Conservation (phyloP, 2,888 invertebrate species). For the Scaptomyza cyrtandrae region DNA sequence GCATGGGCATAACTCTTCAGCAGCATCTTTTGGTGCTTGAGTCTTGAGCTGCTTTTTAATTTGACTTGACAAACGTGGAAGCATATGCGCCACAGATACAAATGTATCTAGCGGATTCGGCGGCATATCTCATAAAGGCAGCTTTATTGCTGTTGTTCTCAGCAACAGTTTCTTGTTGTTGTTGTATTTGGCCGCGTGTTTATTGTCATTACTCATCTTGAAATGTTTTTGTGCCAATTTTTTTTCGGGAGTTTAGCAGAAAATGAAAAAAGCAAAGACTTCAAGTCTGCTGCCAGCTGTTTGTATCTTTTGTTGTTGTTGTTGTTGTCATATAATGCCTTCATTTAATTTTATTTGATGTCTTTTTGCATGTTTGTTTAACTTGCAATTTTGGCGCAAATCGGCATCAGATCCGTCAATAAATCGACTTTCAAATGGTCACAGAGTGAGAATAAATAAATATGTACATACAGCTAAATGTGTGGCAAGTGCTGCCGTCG, state of each 20-base stretch:
- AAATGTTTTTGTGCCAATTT: conserved; percentile 67
- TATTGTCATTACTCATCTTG: conserved; percentile 72
- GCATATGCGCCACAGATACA: conserved; percentile 68
- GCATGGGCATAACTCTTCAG: conserved; percentile 54
- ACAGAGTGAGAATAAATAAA: conserved; percentile 28
- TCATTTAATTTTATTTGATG: conserved; percentile 44
- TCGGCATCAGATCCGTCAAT: conserved; percentile 54
- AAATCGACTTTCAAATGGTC: conserved; percentile 39
- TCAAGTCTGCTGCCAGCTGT: conserved; percentile 17
- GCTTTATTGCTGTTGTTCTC: conserved; percentile 30
- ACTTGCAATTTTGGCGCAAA: conserved; percentile 54
- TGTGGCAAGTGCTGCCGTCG: conserved; percentile 50
- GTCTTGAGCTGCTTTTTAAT: conserved; percentile 72
- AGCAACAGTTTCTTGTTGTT: conserved; percentile 66
- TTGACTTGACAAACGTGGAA: conserved; percentile 69
- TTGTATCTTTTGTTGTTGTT: conserved; percentile 16
- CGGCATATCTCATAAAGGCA: conserved; percentile 46
- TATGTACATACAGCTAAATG: conserved; percentile 1
- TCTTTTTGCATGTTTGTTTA: conserved; percentile 56
- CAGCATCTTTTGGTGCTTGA: conserved; percentile 14
- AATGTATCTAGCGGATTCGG: conserved; percentile 67
- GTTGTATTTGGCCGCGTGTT: conserved; percentile 47
- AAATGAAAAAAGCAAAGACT: conserved; percentile 13
- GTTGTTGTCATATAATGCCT: conserved; percentile 22
- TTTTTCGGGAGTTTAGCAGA: conserved; percentile 46